These are phyloP conservation scores for Orycteropus afer DNA, from an alignment of 2,113 vertebrate species.

Conservation along the genomic window DNA sequence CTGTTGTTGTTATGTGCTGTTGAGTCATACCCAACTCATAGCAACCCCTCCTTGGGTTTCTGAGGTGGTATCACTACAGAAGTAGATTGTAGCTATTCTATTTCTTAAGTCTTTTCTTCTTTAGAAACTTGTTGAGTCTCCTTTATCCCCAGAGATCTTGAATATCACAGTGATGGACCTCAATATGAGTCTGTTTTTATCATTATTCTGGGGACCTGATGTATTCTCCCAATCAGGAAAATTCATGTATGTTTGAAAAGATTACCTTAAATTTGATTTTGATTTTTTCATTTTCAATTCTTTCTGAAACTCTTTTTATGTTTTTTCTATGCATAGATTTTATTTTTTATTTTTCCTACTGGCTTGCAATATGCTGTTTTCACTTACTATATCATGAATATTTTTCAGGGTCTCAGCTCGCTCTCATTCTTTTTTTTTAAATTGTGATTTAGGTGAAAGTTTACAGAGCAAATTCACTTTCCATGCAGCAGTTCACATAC, in stretches of 20 bases:
- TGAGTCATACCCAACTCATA: too few relatives aligned
- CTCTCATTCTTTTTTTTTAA: too few relatives aligned
- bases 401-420: not conserved
- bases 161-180: not conserved
- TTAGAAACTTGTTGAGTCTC: not conserved
- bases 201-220: not conserved
- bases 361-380: not conserved
- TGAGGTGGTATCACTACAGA: too few relatives aligned
- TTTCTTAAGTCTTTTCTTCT: not conserved
- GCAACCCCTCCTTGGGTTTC: too few relatives aligned
- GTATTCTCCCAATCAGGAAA: conserved; percentile 16
- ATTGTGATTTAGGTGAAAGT: too few relatives aligned
- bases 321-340: not conserved
- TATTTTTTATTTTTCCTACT: not conserved
- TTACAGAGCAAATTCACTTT: too few relatives aligned
- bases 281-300: not conserved
- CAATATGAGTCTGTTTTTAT: not conserved
- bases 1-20: too few relatives aligned
- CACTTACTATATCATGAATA: not conserved
- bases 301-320: not conserved
- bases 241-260: not conserved
- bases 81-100: not conserved
- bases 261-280: not conserved
- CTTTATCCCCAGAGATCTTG: not conserved
- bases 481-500: too few relatives aligned